Evolutionary conservation across 2,797 vertebrate genomes (phyloP), one percentile per base, ranked within the genome.

Genomic region (Enteromius trimaculatus): DNA sequence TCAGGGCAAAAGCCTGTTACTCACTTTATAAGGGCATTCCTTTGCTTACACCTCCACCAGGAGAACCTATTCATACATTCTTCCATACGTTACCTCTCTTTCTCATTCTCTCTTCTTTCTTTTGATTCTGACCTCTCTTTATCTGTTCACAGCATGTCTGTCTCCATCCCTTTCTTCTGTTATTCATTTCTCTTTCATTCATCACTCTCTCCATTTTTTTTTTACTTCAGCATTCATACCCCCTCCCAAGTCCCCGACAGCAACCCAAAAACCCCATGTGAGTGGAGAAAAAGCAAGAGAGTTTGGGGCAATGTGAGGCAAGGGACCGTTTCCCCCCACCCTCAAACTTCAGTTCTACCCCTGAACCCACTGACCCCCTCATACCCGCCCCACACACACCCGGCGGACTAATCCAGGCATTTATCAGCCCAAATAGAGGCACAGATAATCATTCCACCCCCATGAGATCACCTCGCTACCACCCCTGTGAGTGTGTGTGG

Each of bases 391-490:
- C 51, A 23, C 79, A 71, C 65, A 34, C 70, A 42, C 44, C 29
- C 60, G 8, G 34, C 84, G 82, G 81, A 86, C 88, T 92, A 92
- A 90, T 92, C 90, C 90, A 86, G 86, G 89, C 82, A 85, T 89
- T 85, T 89, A 89, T 87, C 88, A 82, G 83, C 70, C 89, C 88
- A 87, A 90, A 87, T 87, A 85, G 84, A 82, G 81, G 77, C 79
- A 62, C 80, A 87, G 84, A 90, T 91, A 90, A 87, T 93, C 51
- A 91, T 93, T 94, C 93, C 92, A 90, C 89, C 90, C 86, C 89
- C 84, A 89, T 89, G 90, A 92, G 86, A 91, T 91, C 90, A 88
- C 89, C 90, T 84, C 82, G 69, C 74, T 83, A 85, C 64, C 49
- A 74, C 90, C 74, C 92, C 79, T 71, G 81, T n/a, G 84, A 26